Percentiles rank a stretch among this genome's conserved stretches.
phyloP scores from a whole-genome alignment of 2,888 invertebrate genomes.

The Syrista parreyssii region DNA sequence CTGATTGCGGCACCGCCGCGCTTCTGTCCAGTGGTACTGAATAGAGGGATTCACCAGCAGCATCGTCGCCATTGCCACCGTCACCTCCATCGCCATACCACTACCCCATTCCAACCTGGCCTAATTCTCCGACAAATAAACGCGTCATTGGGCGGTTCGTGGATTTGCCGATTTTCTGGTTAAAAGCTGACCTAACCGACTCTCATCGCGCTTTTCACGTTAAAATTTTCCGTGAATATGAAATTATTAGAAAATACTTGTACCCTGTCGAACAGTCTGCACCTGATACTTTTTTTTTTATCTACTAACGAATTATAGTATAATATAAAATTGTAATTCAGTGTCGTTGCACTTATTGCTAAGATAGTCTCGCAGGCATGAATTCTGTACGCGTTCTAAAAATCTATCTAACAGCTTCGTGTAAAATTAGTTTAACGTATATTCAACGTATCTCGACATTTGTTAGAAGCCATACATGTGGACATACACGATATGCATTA shows the following conservation, averaged over 20 bases:
- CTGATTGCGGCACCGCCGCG: constrained; percentile 51
- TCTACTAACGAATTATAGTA: no score
- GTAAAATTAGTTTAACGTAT: no score
- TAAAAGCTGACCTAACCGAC: not conserved
- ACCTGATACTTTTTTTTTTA: no score
- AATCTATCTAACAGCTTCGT: no score
- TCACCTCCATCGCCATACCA: constrained; percentile 14
- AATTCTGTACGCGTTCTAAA: no score
- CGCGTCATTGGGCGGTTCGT: constrained; percentile 54
- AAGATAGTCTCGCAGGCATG: no score
- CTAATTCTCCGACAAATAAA: constrained; percentile 55
- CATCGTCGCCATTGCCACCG: constrained; percentile 9
- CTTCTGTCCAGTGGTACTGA: constrained; percentile 17
- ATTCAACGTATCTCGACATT: no score
- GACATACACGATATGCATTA: no score
- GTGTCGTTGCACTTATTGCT: no score
- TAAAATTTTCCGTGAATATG: not conserved
- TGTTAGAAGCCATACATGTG: no score
- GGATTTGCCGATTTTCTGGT: constrained; percentile 44
- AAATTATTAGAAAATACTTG: not conserved
- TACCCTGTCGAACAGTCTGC: not conserved
- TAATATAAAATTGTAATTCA: no score
- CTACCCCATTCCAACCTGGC: constrained; percentile 25
- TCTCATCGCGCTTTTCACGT: not conserved
- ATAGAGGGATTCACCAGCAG: not conserved